Base-by-base conservation (phyloP, 2,888 invertebrate genomes). In the Acronicta psi region DNA sequence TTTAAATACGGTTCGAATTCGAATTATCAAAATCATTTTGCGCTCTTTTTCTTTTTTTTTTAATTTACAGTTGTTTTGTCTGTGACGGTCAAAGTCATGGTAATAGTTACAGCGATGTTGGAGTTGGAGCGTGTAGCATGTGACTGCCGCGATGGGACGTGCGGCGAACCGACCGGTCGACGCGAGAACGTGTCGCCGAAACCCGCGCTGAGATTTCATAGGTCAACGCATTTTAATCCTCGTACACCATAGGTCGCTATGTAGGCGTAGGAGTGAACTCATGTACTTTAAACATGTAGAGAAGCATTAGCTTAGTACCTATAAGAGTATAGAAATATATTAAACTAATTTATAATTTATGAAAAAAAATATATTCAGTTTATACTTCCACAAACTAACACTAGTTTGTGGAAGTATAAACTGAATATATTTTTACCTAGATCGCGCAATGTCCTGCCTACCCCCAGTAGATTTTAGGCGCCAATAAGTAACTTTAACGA, bases 71-170 rank as follows among this genome's bases (percentile, higher is more conserved):
- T 20, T 50, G 38, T 25, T 20, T 50, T 17, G 17, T 34, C 36
- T 43, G n/a, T 20, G 37, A 36, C 41, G 45, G 52, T 50, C 13
- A 45, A 47, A 52, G 36, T 47, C 71, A 74, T 76, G 44, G 17
- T 76, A 61, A 58, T 56, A 65, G 60, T 56, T 66, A 54, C 59
- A 70, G 68, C 76, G 73, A 67, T 73, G 68, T 77, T 73, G 54
- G 71, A 61, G 62, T 55, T 29, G 14, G 13, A 59, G 58, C 75
- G 71, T 47, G 47, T 51, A 60, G 65, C 82, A 80, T 80, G 76
- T 80, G 83, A 84, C 86, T 85, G 85, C 82, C 82, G 79, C 57
- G 58, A 54, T 45, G 25, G 31, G 52, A 43, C 67, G 54, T 65
- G 69, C 65, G 69, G 67, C 59, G 59, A 67, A 55, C 69, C 72